Evolutionary conservation across 2,113 vertebrate genomes (phyloP).

Genomic region (Alectura lathami): DNA sequence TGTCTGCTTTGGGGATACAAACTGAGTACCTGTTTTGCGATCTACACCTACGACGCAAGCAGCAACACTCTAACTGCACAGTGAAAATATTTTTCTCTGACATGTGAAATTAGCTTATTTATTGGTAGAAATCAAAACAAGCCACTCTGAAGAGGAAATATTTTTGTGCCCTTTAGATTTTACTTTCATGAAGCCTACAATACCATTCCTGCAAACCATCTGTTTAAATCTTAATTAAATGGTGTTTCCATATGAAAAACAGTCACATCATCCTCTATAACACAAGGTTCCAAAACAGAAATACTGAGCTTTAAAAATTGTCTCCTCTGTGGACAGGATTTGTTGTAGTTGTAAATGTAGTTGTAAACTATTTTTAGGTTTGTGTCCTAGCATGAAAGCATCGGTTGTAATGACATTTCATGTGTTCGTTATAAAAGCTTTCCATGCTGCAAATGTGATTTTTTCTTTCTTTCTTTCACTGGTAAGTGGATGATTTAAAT

Average conservation of each 20-base stretch:
- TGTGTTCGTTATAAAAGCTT: not conserved
- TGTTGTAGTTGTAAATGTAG: too few species aligned
- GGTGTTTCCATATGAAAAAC: conserved; percentile 20
- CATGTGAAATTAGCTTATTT: not conserved
- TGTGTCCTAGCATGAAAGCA: not conserved
- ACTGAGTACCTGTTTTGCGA: not conserved
- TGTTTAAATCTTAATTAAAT: conserved; percentile 46
- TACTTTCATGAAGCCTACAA: conserved; percentile 1
- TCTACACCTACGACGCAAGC: not conserved
- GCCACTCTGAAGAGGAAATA: conserved; percentile 24
- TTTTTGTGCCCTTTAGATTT: conserved; percentile 12
- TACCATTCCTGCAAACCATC: conserved; percentile 27
- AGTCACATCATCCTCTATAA: not conserved
- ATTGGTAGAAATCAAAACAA: conserved; percentile 31
- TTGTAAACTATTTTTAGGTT: not conserved
- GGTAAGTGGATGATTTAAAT: not conserved
- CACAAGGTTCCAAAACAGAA: not conserved
- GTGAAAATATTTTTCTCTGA: not conserved
- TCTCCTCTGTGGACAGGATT: not conserved
- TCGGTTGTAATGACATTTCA: not conserved
- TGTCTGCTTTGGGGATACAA: not conserved
- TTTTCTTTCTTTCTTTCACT: not conserved
- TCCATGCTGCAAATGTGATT: not conserved
- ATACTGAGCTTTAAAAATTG: not conserved
- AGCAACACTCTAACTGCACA: not conserved